Conservation (phyloP, 2,113 vertebrate genomes). For the Helogale parvula region DNA sequence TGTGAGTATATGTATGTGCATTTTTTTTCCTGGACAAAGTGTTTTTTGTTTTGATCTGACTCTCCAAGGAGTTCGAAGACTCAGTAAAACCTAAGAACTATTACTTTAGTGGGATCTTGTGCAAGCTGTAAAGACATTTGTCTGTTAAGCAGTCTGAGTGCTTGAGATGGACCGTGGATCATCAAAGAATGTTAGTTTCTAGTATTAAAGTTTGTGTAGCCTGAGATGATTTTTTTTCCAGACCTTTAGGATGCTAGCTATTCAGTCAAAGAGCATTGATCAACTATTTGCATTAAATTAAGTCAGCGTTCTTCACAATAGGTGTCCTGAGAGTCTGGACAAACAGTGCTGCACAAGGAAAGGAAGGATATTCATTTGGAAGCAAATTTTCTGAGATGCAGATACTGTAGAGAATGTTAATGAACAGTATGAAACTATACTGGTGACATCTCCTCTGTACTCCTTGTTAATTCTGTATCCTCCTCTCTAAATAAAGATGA, state of each 20-base stretch:
- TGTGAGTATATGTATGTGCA: neutral
- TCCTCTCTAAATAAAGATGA: neutral
- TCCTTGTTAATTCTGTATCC: neutral
- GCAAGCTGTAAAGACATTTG: neutral
- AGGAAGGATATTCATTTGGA: neutral
- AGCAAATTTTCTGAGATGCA: neutral
- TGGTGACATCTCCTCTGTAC: neutral
- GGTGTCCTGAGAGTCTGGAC: neutral
- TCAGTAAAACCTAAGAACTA: neutral
- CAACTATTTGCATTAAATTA: neutral
- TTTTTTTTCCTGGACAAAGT: neutral
- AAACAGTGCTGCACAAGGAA: neutral
- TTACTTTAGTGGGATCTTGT: neutral
- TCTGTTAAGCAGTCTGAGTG: neutral
- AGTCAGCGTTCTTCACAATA: neutral
- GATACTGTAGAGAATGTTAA: neutral
- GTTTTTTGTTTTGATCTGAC: slow-evolving; percentile 1
- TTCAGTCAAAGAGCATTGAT: neutral
- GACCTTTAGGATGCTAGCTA: neutral
- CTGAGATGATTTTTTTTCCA: neutral
- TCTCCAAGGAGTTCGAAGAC: neutral
- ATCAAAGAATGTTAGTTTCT: neutral
- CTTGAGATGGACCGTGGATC: neutral
- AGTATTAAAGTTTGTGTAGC: neutral
- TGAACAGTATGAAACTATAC: neutral